Conservation (phyloP, 2,113 vertebrate genomes). For the Anseranas semipalmata region DNA sequence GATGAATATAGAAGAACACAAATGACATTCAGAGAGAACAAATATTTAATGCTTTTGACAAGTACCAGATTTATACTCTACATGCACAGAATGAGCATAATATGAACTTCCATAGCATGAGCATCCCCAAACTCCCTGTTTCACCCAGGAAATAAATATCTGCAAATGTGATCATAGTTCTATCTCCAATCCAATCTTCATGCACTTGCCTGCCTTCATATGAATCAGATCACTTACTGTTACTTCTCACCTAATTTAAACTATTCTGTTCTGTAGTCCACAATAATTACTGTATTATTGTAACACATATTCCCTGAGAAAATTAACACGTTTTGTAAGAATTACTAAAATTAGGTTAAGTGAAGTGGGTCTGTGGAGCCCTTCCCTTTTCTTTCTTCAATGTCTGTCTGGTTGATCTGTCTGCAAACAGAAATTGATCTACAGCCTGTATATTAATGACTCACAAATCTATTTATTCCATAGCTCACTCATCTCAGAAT, state of each 20-base stretch:
- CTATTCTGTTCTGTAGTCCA: background rate
- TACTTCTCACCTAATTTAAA: background rate
- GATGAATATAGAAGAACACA: background rate
- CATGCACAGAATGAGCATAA: background rate
- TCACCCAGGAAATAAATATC: background rate
- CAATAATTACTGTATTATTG: background rate
- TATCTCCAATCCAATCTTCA: background rate
- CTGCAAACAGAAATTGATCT: background rate
- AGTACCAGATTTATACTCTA: background rate
- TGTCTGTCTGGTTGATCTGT: fast-evolving
- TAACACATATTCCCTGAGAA: background rate
- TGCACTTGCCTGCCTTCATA: background rate
- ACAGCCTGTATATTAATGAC: background rate
- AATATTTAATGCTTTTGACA: background rate
- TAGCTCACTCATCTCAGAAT: background rate
- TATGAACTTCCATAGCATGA: fast-evolving
- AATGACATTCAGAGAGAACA: fast-evolving
- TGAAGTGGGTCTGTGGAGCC: fast-evolving
- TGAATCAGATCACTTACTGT: background rate
- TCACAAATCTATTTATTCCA: background rate
- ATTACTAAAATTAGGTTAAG: background rate
- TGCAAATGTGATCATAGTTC: fast-evolving
- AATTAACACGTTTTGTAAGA: fast-evolving
- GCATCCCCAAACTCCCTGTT: background rate
- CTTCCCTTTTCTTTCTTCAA: background rate